Percentiles rank a stretch among this genome's conserved stretches.
Conservation (phyloP, 2,797 vertebrate genomes). For the Arremon aurantiirostris region DNA sequence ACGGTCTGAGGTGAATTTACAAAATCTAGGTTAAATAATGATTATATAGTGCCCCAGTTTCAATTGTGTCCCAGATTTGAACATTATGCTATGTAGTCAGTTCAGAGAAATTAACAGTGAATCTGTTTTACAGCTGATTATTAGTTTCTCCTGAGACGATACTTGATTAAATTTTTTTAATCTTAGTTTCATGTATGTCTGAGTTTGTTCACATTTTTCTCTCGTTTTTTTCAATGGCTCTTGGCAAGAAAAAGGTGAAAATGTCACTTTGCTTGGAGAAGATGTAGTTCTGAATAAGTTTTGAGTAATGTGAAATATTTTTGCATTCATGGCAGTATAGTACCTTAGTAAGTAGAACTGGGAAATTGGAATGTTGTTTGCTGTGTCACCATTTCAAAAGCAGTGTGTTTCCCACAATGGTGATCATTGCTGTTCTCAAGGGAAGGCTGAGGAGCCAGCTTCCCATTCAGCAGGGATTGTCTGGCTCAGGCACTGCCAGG, state of each 20-base stretch:
- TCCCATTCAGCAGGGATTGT: neutral
- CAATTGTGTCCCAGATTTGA: conserved; percentile 67
- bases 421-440: neutral
- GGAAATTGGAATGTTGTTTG: neutral
- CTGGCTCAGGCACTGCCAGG: neutral
- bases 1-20: conserved; percentile 60
- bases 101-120: conserved; percentile 64
- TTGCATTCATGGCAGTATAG: neutral
- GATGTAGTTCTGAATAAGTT: neutral
- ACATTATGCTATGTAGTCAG: conserved; percentile 52
- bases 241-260: neutral
- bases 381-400: neutral
- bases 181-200: neutral
- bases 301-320: neutral
- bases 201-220: neutral
- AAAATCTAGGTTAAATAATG: conserved; percentile 71
- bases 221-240: neutral
- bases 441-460: neutral
- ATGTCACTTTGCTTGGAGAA: neutral
- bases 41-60: conserved; percentile 55
- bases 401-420: neutral
- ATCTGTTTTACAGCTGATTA: conserved; percentile 46
- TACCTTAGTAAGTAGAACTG: neutral
- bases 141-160: conserved; percentile 50
- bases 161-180: conserved; percentile 13